phyloP scores from a whole-genome alignment of 2,113 vertebrate species.

The Podilymbus podiceps region DNA sequence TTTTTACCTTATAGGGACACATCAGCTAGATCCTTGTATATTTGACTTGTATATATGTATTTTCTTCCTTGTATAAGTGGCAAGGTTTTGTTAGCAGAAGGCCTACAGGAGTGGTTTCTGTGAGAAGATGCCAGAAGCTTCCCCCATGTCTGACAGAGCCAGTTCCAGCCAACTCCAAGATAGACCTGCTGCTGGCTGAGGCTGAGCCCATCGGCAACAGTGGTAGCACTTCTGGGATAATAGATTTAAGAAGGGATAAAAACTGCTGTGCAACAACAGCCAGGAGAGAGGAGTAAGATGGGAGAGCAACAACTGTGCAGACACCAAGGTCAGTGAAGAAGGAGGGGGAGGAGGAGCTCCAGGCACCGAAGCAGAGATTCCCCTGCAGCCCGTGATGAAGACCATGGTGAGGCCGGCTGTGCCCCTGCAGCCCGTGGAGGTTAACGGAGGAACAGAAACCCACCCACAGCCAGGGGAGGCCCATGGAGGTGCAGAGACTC shows the following conservation, averaged over 20 bases:
- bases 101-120: background rate
- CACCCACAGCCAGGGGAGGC: background rate
- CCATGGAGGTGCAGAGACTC: too few species aligned
- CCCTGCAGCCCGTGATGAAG: background rate
- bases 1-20: background rate
- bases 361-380: background rate
- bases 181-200: accelerated
- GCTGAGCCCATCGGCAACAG: accelerated
- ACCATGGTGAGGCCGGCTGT: background rate
- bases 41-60: too few species aligned
- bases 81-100: background rate
- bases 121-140: background rate
- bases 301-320: background rate
- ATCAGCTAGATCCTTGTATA: background rate
- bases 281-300: background rate
- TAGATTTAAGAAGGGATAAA: background rate
- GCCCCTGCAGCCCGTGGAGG: background rate
- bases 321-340: background rate
- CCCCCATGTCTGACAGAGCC: too few species aligned
- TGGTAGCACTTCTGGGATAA: background rate
- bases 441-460: background rate
- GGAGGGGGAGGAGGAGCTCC: background rate
- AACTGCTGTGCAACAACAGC: background rate
- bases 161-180: background rate
- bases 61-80: background rate